phyloP scores from a whole-genome alignment of 2,113 vertebrate species.

The Elachura formosa region DNA sequence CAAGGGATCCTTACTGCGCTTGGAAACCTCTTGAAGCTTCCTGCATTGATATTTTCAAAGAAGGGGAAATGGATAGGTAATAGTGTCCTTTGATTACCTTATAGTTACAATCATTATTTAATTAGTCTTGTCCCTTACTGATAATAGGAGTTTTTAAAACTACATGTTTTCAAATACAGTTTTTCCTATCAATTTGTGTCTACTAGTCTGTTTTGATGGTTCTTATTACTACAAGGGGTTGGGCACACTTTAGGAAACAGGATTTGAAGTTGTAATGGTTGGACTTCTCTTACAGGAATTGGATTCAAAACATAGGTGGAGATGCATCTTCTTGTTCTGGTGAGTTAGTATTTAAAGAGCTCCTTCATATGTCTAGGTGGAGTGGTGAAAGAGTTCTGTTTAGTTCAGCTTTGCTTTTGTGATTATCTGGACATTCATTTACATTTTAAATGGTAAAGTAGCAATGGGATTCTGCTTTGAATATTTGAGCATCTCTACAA shows the following conservation, averaged over 20 bases:
- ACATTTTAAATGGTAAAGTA: neutral
- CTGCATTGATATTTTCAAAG: constrained; percentile 75
- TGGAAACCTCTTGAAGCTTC: constrained; percentile 73
- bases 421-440: neutral
- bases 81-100: neutral
- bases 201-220: neutral
- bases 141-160: neutral
- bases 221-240: neutral
- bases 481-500: neutral
- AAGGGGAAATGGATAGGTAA: constrained; percentile 65
- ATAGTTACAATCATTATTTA: accelerated
- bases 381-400: neutral
- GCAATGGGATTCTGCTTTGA: neutral
- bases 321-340: constrained; percentile 82
- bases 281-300: constrained; percentile 71
- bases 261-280: neutral
- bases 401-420: neutral
- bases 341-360: constrained; percentile 38
- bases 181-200: neutral
- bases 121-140: neutral
- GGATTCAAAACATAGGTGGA: constrained; percentile 86
- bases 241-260: neutral
- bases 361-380: neutral
- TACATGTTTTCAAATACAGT: neutral
- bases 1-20: constrained; percentile 93